Conservation (phyloP, 2,888 invertebrate genomes). For the Diarsia rubi region DNA sequence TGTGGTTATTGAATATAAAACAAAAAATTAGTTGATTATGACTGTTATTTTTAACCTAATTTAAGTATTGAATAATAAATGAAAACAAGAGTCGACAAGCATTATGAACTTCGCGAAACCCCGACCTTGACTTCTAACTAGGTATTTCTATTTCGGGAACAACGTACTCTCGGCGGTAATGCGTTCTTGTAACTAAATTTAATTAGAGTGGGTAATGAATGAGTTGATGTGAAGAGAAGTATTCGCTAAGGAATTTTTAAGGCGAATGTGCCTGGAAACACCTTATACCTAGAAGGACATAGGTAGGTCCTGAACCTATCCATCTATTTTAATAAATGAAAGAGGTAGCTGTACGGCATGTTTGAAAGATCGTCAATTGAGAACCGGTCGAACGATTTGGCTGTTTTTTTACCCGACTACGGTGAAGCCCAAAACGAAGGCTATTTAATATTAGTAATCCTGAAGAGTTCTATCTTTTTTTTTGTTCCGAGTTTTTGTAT, state of each 20-base stretch:
- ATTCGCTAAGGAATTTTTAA: background rate
- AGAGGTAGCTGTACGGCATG: background rate
- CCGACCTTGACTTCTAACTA: conserved; percentile 8
- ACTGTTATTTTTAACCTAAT: no score
- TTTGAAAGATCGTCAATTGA: background rate
- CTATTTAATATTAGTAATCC: no score
- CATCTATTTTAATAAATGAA: background rate
- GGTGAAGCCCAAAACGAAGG: no score
- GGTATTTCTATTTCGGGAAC: conserved; percentile 5
- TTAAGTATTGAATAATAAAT: background rate
- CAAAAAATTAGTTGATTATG: no score
- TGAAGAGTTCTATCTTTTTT: no score
- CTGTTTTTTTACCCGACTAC: no score
- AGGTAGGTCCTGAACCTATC: no score
- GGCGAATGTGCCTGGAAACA: background rate
- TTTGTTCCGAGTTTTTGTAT: background rate
- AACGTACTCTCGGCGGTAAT: background rate
- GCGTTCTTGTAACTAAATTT: background rate
- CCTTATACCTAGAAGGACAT: background rate
- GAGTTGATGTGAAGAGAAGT: background rate
- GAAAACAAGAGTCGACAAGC: background rate
- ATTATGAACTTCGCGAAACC: background rate
- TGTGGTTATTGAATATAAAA: no score
- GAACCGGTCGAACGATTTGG: background rate
- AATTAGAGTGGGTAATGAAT: background rate